A percentile compares a stretch with the other conserved stretches of the same genome.
Conservation (phyloP, 2,888 invertebrate genomes). For the Andricus curvator region DNA sequence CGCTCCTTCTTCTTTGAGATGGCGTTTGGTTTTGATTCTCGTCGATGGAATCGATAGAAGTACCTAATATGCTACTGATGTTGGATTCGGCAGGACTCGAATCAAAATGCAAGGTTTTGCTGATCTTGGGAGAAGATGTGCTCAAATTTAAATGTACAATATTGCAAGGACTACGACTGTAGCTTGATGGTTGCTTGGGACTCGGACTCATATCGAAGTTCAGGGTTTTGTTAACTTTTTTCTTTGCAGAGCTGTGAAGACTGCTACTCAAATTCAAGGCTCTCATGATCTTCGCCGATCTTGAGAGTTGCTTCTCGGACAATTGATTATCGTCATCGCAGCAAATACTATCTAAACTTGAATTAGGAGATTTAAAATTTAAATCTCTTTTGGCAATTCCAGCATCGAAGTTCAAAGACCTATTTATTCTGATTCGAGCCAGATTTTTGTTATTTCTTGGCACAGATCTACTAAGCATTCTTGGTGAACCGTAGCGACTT, state of each 20-base stretch:
- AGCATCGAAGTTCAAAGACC: slow-evolving; percentile 68
- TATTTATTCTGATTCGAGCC: slow-evolving; percentile 63
- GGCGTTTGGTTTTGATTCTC: slow-evolving; percentile 74
- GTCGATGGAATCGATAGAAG: slow-evolving; percentile 68
- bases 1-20: slow-evolving; percentile 61
- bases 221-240: slow-evolving; percentile 68
- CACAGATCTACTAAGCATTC: slow-evolving; percentile 62
- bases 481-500: slow-evolving; percentile 61
- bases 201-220: slow-evolving; percentile 70
- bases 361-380: slow-evolving; percentile 60
- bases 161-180: slow-evolving; percentile 48
- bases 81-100: slow-evolving; percentile 50
- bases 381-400: slow-evolving; percentile 50
- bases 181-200: slow-evolving; percentile 58
- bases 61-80: slow-evolving; percentile 57
- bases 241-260: slow-evolving; percentile 58
- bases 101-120: slow-evolving; percentile 61
- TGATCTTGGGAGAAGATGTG: slow-evolving; percentile 58
- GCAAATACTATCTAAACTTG: slow-evolving; percentile 56
- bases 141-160: slow-evolving; percentile 53
- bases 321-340: slow-evolving; percentile 58
- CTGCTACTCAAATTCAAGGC: slow-evolving; percentile 66
- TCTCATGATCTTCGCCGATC: slow-evolving; percentile 72
- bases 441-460: slow-evolving; percentile 62
- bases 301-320: slow-evolving; percentile 63